A percentile compares a stretch with the other conserved stretches of the same genome.
Conservation (phyloP, 1,140 invertebrate species). For the Telenomus remus region DNA sequence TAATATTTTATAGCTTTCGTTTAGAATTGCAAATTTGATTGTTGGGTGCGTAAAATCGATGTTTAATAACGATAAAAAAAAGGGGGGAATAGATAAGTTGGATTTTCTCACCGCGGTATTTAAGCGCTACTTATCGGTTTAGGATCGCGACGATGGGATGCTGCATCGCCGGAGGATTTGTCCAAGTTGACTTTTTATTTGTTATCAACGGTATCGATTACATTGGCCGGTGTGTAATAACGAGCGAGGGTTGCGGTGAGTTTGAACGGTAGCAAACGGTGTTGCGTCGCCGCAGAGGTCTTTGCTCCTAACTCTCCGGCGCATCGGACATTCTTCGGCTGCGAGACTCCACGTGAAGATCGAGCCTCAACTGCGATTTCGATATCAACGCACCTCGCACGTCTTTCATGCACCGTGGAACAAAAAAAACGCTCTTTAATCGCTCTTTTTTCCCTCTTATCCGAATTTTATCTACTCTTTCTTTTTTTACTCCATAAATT, state of each 20-base stretch:
- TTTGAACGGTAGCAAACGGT: constrained; percentile 51
- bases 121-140: constrained; percentile 21
- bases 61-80: constrained; percentile 7
- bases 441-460: no score
- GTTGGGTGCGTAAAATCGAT: no score
- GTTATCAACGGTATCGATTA: constrained; percentile 43
- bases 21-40: no score
- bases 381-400: constrained; percentile 13
- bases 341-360: constrained; percentile 28
- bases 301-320: constrained; percentile 54
- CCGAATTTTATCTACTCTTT: no score
- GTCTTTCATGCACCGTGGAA: constrained; percentile 24
- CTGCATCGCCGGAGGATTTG: constrained; percentile 13
- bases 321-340: constrained; percentile 39
- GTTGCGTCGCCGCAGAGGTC: constrained; percentile 54
- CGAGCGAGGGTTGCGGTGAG: constrained; percentile 21
- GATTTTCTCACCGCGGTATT: constrained; percentile 19
- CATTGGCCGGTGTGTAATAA: background rate
- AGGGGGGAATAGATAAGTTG: constrained; percentile 16
- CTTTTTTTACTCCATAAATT: background rate
- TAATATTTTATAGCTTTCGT: no score
- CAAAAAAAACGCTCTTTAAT: constrained; percentile 15
- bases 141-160: constrained; percentile 8
- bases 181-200: constrained; percentile 28
- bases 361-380: constrained; percentile 18